Base-by-base conservation (phyloP, 2,797 vertebrate species). In the Pempheris klunzingeri region DNA sequence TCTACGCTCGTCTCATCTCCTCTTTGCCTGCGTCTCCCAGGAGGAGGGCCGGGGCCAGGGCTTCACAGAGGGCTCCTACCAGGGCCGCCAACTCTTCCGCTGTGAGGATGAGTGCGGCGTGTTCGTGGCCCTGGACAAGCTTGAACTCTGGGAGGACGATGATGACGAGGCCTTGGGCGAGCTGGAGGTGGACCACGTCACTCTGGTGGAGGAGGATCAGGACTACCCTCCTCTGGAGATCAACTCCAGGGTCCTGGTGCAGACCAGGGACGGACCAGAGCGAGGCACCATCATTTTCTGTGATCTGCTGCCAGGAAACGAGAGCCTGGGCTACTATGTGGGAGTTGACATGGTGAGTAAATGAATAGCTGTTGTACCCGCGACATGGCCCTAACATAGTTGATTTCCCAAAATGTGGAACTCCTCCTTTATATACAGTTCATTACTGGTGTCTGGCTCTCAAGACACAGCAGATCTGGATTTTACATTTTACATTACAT, bases 31-130 rank as follows among this genome's bases (percentile, higher is more conserved):
- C 1, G 32, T 70, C 70, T 87, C 86, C 50, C 88, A 99, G 98
- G 98, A 99, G 95, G 97, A 99, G 91, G 97, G 98, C 72, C 95
- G 98, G 0, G 97, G 97, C 85, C 97, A 98, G 91, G 98, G 98
- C 78, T 99, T 99, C 90, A 99, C 98, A 0, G 97, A 99, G 87
- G 98, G 98, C 54, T 96, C 97, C 9, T 99, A 99, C 92, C 97
- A 99, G 92, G 97, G 97, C 81, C 97, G 97, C 70, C 98, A 99
- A 83, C 95, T 98, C 44, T 99, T 99, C 90, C 96, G 97, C 87
- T 99, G 98, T 22, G 98, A 99, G 92, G 98, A 99, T 7, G 98
- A 99, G 76, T 99, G 98, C 39, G 98, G 98, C 0, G 97, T 99
- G 71, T 99, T 99, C 26, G 98, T 99, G 86, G 97, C 98, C 18